A percentile compares a stretch with the other conserved stretches of the same genome.
Conservation (phyloP, 2,888 invertebrate genomes). For the Dryocosmus kuriphilus region DNA sequence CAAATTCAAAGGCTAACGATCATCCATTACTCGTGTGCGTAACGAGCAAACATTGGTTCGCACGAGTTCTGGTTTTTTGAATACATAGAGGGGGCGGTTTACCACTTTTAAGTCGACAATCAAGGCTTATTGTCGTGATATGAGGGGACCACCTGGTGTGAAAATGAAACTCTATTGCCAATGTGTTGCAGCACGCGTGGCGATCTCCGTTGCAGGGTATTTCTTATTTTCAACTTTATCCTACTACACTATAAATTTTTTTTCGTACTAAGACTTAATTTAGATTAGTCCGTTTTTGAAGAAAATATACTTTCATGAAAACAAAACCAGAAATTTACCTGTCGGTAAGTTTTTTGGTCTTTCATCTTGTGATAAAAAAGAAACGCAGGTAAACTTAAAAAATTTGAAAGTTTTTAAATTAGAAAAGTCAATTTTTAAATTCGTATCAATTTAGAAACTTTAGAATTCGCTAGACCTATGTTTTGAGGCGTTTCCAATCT, state of each 20-base stretch:
- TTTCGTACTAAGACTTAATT: constrained; percentile 1
- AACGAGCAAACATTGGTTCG: constrained; percentile 53
- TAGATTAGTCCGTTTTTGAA: background rate
- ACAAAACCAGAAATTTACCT: background rate
- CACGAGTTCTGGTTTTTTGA: constrained; percentile 17
- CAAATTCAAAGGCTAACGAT: constrained; percentile 62
- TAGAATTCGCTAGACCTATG: too few species aligned
- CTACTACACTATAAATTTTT: background rate
- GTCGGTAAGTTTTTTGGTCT: too few species aligned
- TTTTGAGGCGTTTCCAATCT: too few species aligned
- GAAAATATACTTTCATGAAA: background rate
- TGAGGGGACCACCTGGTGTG: constrained; percentile 53
- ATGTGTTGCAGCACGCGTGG: constrained; percentile 22
- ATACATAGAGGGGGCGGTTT: constrained; percentile 40
- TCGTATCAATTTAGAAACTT: too few species aligned
- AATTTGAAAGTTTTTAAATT: too few species aligned
- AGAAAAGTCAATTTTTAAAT: too few species aligned
- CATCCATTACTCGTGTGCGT: constrained; percentile 58
- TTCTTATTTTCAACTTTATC: constrained; percentile 3
- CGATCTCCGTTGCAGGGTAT: background rate
- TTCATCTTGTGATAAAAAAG: too few species aligned
- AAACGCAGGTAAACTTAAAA: too few species aligned
- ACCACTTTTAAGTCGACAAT: constrained; percentile 53
- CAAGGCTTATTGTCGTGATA: constrained; percentile 55
- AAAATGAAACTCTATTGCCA: constrained; percentile 54